Base-by-base conservation (phyloP, 2,113 vertebrate genomes). In the Trachemys scripta region DNA sequence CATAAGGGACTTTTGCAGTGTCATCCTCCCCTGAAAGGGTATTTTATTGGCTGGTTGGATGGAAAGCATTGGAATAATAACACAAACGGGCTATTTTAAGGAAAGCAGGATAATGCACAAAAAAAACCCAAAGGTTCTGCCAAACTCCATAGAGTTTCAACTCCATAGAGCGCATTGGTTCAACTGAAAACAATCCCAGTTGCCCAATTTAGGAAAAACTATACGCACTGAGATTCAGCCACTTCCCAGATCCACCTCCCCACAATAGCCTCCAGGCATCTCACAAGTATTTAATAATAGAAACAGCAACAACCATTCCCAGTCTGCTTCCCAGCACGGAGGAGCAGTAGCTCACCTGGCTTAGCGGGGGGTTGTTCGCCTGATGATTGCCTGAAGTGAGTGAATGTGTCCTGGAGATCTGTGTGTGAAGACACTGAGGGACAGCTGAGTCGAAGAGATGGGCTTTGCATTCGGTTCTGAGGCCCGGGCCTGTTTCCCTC, bases 191-290 rank as follows among this genome's bases (percentile, higher is more conserved):
- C 0, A 4, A 84, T 80, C 88, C 82, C 88, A 1, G 54, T 90
- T 94, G 94, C 24, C 95, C 95, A 96, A 95, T 84, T 96, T 92
- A 96, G 94, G 94, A 0, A 12, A 94, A 95, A 95, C 25, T 92
- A 94, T 95, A 91, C 50, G 45, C 92, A 90, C 20, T 29, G 49
- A 20, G 88, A 80, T 49, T 79, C 69, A 17, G 69, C 51, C n/a
- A 20, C 29, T 22, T 54, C 53, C 72, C 22, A 1, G 16, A 25
- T 2, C 38, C 24, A 24, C 38, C 9, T 47, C 75, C 65, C 17
- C 65, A 72, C 35, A 17, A n/a, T 6, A 25, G 75, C 38, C 12
- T 45, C 38, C 75, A 25, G 69, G n/a, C n/a, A 9, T 22, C 69
- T 42, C 5, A 11, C 75, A 76, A 42, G 42, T 5, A 13, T 27